Conservation (phyloP, 2,888 invertebrate genomes). For the Andricus quercusramuli region DNA sequence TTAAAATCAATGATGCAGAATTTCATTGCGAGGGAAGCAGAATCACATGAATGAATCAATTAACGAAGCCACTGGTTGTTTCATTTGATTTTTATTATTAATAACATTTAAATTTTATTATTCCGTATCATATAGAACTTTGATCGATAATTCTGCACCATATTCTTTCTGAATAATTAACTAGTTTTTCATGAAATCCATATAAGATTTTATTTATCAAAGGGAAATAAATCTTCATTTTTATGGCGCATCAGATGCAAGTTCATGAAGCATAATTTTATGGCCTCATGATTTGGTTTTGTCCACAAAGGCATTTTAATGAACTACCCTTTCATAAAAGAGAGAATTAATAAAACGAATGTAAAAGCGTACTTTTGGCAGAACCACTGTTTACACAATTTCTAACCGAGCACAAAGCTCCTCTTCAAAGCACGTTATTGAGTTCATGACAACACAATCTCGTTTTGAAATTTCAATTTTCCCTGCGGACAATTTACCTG, state of each 20-base stretch:
- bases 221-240: background rate
- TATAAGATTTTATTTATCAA: too few relatives aligned
- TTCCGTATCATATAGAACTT: too few relatives aligned
- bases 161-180: too few relatives aligned
- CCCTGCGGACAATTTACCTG: background rate
- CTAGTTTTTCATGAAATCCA: too few relatives aligned
- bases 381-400: slow-evolving; percentile 16
- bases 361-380: slow-evolving; percentile 7
- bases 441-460: background rate
- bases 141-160: too few relatives aligned
- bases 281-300: background rate
- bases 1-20: too few relatives aligned
- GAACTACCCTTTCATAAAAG: background rate
- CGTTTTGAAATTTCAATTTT: slow-evolving; percentile 6
- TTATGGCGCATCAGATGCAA: slow-evolving; percentile 1
- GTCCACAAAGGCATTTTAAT: slow-evolving; percentile 6
- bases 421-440: slow-evolving; percentile 21
- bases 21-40: too few relatives aligned
- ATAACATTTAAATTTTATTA: too few relatives aligned
- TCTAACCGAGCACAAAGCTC: slow-evolving; percentile 13
- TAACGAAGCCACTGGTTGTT: too few relatives aligned
- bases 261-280: slow-evolving; percentile 8
- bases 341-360: slow-evolving; percentile 5
- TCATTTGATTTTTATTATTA: too few relatives aligned
- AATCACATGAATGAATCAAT: too few relatives aligned